Percentiles rank a stretch among this genome's conserved stretches.
Evolutionary conservation across 2,797 vertebrate species (phyloP).

Genomic region (Diglossa cyanea): DNA sequence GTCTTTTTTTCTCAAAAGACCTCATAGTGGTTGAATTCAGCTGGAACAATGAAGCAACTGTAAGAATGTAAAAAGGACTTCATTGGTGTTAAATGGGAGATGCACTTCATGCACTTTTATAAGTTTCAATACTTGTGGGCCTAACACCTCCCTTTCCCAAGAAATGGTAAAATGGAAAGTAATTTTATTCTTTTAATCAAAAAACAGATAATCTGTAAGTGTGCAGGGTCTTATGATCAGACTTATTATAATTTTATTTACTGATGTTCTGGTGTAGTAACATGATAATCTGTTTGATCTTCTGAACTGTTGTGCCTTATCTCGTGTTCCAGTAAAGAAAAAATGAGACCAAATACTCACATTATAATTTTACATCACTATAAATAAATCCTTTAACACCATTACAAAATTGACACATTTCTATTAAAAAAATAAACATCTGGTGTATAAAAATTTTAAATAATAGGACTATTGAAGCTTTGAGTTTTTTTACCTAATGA

Average conservation of each 20-base stretch:
- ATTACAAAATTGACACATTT: not conserved
- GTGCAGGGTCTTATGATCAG: not conserved
- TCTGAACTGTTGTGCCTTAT: not conserved
- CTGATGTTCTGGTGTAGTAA: not conserved
- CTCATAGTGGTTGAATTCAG: conserved; percentile 25
- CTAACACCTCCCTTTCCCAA: not conserved
- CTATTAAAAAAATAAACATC: not conserved
- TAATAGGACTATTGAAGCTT: not conserved
- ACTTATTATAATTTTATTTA: not conserved
- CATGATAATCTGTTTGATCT: not conserved
- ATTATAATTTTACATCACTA: not conserved
- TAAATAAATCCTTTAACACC: not conserved
- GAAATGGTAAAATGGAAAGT: not conserved
- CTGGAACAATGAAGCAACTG: conserved; percentile 35
- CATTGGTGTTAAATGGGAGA: not conserved
- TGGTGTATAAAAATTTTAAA: not conserved
- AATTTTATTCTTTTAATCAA: not conserved
- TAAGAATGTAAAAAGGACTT: conserved; percentile 13
- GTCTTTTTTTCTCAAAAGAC: conserved; percentile 48
- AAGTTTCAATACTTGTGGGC: not conserved
- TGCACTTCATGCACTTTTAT: not conserved
- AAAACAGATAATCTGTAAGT: not conserved
- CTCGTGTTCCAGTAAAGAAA: not conserved
- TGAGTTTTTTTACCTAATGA: not conserved
- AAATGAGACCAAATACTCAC: not conserved